Evolutionary conservation across 1,140 invertebrate genomes (phyloP).

Genomic region (Pachypeltis micranthus): DNA sequence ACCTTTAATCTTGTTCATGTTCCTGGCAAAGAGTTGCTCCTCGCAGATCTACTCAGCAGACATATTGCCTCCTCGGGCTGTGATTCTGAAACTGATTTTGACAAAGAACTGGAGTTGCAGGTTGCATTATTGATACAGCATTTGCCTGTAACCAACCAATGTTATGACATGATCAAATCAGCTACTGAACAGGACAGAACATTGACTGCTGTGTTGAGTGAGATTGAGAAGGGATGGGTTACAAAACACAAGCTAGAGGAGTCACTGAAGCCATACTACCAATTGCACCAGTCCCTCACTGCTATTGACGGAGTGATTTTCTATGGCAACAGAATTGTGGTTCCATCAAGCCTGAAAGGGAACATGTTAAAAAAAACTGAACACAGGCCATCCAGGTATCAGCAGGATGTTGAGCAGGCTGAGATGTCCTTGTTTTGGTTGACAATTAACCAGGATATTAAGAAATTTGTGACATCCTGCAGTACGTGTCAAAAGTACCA

Average conservation of each 20-base stretch:
- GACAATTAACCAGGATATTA: slow-evolving; percentile 29
- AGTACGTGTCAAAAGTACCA: slow-evolving; percentile 15
- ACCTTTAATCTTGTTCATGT: slow-evolving; percentile 27
- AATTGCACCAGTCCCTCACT: not conserved
- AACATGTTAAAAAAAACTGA: slow-evolving; percentile 19
- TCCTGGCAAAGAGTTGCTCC: slow-evolving; percentile 11
- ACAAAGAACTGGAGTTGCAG: slow-evolving; percentile 9
- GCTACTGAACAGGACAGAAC: no score
- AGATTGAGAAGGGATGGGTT: no score
- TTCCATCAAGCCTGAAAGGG: slow-evolving; percentile 14
- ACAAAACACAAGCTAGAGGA: not conserved
- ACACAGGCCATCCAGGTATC: slow-evolving; percentile 27
- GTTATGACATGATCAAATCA: slow-evolving; percentile 3
- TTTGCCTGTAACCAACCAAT: slow-evolving; percentile 11
- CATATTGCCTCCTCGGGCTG: not conserved
- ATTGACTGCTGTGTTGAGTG: no score
- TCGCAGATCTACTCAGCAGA: not conserved
- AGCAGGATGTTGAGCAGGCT: slow-evolving; percentile 29
- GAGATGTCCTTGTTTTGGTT: slow-evolving; percentile 26
- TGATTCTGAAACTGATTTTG: slow-evolving; percentile 11
- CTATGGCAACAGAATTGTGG: slow-evolving; percentile 12
- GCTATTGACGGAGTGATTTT: not conserved
- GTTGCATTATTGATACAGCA: slow-evolving; percentile 9
- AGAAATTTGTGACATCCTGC: slow-evolving; percentile 26
- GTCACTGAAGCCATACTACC: not conserved